Evolutionary conservation across 2,888 invertebrate species (phyloP).

Genomic region (Drosophila pseudotalamancana): DNA sequence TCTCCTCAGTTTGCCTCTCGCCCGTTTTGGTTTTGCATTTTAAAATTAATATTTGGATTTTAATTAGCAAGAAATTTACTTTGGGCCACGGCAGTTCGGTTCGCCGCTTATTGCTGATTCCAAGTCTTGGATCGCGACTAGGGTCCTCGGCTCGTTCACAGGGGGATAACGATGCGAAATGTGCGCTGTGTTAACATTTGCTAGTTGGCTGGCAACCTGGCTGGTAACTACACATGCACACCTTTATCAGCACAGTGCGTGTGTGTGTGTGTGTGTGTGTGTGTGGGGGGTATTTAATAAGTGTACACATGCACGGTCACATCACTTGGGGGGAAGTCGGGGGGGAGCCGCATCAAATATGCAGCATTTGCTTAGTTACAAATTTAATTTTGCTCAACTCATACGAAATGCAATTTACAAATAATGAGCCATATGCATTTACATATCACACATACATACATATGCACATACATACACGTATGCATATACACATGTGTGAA

Average conservation of each 20-base stretch:
- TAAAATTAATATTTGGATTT: conserved; percentile 78
- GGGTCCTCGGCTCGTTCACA: not conserved
- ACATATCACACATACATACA: not conserved
- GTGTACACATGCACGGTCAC: conserved; percentile 56
- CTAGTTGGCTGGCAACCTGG: conserved; percentile 20
- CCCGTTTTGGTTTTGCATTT: conserved; percentile 57
- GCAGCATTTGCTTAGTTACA: conserved; percentile 72
- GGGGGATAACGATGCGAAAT: not conserved
- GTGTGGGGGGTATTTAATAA: conserved; percentile 61
- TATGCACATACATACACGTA: not conserved
- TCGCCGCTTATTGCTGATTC: conserved; percentile 16
- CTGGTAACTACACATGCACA: conserved; percentile 42
- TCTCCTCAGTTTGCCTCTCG: not conserved
- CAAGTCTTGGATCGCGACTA: conserved; percentile 3
- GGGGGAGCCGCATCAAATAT: conserved; percentile 60
- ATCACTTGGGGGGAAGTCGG: conserved; percentile 10
- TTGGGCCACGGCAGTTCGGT: conserved; percentile 65
- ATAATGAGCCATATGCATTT: conserved; percentile 26
- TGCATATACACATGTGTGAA: too few species aligned
- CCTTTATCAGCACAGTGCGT: conserved; percentile 2
- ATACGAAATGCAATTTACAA: conserved; percentile 49
- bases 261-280: conserved; percentile 13
- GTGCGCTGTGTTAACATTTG: conserved; percentile 63
- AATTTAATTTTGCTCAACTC: conserved; percentile 62
- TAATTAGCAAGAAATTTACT: conserved; percentile 76